A percentile compares a stretch with the other conserved stretches of the same genome.
These are phyloP conservation scores for Herminia tarsipennalis DNA, from an alignment of 2,888 invertebrate genomes.

Conservation along the genomic window DNA sequence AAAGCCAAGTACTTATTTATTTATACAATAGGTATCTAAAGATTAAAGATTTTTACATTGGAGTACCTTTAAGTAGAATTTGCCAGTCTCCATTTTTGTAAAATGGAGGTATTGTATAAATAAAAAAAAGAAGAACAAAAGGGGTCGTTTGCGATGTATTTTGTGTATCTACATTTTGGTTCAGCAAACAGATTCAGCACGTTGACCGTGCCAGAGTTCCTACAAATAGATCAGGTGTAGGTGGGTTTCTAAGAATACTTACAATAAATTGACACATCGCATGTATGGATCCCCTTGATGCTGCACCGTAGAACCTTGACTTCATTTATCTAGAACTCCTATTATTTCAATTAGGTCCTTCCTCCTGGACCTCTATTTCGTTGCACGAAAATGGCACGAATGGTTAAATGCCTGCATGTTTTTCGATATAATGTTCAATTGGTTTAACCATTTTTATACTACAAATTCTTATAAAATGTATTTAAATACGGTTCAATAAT, in stretches of 20 bases:
- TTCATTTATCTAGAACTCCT: conserved; percentile 38
- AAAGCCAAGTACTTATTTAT: too few species aligned
- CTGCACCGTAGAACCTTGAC: conserved; percentile 46
- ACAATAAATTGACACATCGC: conserved; percentile 51
- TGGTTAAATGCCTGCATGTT: background rate
- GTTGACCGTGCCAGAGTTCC: conserved; percentile 70
- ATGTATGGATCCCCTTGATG: conserved; percentile 35
- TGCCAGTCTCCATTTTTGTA: too few species aligned
- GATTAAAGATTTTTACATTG: too few species aligned
- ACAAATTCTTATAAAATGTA: too few species aligned
- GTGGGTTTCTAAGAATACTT: conserved; percentile 75
- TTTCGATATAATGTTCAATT: background rate
- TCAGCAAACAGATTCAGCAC: conserved; percentile 52
- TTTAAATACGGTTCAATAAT: too few species aligned
- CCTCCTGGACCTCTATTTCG: conserved; percentile 32
- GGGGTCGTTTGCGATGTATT: conserved; percentile 22
- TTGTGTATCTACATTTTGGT: conserved; percentile 32
- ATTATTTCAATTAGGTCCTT: conserved; percentile 42
- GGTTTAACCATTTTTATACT: background rate
- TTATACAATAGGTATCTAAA: too few species aligned
- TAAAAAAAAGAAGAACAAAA: conserved; percentile 15
- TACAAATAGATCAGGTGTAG: conserved; percentile 76
- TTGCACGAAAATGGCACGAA: conserved; percentile 7
- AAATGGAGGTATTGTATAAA: too few species aligned
- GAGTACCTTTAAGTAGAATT: too few species aligned